Base-by-base conservation (phyloP, 2,888 invertebrate genomes). In the Ichneumoninae sp. region DNA sequence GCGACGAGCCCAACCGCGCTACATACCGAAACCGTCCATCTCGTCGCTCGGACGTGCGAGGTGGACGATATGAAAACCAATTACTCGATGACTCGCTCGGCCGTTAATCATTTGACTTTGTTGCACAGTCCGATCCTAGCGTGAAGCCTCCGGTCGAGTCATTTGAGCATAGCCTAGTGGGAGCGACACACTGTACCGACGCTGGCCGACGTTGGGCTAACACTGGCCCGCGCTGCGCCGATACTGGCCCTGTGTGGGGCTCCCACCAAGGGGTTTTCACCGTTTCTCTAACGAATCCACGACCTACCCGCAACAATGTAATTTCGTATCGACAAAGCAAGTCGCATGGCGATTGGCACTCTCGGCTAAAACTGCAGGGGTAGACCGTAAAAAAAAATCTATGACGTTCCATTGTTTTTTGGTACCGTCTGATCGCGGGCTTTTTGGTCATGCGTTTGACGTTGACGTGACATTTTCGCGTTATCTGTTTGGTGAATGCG, bases 71-170 rank as follows among this genome's bases (percentile, higher is more conserved):
- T 47, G n/a, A 47, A 72, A 70, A 50, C 68, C 74, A 75, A 80
- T 80, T 40, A 80, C 75, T 80, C 79, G 65, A 80, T 71, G 71
- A 70, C 70, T 47, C 79, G 74, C 54, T 66, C 70, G 75, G 62
- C 70, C 57, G 83, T 83, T 8, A 80, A 75, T 79, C 79, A 83
- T 83, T 83, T 65, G 75, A 83, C 83, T 75, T 80, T 66, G 80
- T 80, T 75, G 30, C 54, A 44, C 57, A 75, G 13, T 69, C 36
- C 36, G 68, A 68, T 60, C 52, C 70, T 65, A 19, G 62, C 36
- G 75, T 66, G 80, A 80, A 80, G 60, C 19, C 75, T 57, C 70
- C 40, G 44, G 4, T 57, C 75, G 19, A 40, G 66, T 75, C 65
- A 50, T 54, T 75, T 54, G 79, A 80, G 40, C 74, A 70, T 57